phyloP scores from a whole-genome alignment of 2,797 vertebrate genomes.

The Eulemur coronatus region DNA sequence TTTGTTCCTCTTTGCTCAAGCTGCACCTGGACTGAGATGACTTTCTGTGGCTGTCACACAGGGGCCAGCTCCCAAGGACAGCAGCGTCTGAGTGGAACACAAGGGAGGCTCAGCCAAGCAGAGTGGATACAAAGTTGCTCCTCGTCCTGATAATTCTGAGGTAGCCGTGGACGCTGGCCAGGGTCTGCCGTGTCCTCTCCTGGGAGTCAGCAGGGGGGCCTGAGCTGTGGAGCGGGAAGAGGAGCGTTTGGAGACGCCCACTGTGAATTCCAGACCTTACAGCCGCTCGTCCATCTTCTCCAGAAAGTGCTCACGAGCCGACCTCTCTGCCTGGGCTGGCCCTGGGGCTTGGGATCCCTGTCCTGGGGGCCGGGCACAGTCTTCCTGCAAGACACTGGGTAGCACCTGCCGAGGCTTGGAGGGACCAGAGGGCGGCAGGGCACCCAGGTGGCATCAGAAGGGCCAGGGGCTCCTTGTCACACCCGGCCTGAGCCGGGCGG shows the following conservation, averaged over 20 bases:
- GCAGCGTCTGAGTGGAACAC: not conserved
- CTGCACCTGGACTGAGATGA: not conserved
- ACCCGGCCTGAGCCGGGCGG: not conserved
- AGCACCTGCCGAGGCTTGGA: not conserved
- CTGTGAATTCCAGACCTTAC: not conserved
- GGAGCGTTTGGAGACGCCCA: not conserved
- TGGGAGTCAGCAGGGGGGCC: not conserved
- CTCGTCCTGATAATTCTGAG: not conserved
- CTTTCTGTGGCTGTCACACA: not conserved
- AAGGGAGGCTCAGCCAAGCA: not conserved
- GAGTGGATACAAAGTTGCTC: not conserved
- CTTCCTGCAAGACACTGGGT: not conserved
- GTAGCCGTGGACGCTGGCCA: too few species aligned
- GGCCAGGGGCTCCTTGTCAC: not conserved
- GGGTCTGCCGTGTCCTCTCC: not conserved
- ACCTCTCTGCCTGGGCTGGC: not conserved
- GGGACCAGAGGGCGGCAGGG: not conserved
- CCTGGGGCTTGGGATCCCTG: not conserved
- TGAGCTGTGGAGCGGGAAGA: not conserved
- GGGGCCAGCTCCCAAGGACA: not conserved
- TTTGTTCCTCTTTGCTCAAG: not conserved
- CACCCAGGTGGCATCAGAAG: not conserved
- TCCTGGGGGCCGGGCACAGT: not conserved
- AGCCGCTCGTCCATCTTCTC: not conserved
- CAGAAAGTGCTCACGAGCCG: not conserved